These are phyloP conservation scores for Drosophila infuscata DNA, from an alignment of 2,888 invertebrate species.

Conservation along the genomic window DNA sequence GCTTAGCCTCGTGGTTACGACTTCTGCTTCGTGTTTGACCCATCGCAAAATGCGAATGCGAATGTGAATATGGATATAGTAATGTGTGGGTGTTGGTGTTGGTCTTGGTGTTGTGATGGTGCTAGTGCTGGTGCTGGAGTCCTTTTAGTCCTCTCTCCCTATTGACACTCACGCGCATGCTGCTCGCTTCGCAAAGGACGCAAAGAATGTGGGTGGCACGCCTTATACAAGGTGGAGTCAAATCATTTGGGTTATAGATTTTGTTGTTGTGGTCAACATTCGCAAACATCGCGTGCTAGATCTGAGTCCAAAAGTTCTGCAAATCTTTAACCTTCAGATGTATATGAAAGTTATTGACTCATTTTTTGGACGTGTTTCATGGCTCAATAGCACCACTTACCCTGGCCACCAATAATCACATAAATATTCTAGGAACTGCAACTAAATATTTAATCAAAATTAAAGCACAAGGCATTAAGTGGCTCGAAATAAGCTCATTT, in stretches of 20 bases:
- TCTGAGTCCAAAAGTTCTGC: slow-evolving; percentile 23
- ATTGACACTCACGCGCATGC: slow-evolving; percentile 54
- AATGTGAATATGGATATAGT: slow-evolving; percentile 1
- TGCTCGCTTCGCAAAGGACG: slow-evolving; percentile 14
- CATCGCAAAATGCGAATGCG: slow-evolving; percentile 39
- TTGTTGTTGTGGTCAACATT: slow-evolving; percentile 12
- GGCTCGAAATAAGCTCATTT: not conserved
- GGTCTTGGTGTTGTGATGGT: not conserved
- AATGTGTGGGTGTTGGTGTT: slow-evolving; percentile 5
- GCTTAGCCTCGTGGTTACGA: slow-evolving; percentile 37
- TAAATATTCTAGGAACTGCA: not conserved
- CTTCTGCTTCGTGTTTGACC: slow-evolving; percentile 37
- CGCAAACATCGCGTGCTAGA: slow-evolving; percentile 33
- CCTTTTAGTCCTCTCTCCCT: slow-evolving; percentile 30
- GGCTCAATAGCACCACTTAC: not conserved
- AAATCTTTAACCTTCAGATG: slow-evolving; percentile 23
- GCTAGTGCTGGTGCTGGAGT: slow-evolving; percentile 2
- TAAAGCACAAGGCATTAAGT: not conserved
- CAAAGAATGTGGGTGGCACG: slow-evolving; percentile 6
- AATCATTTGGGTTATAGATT: slow-evolving; percentile 10
- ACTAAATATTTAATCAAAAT: not conserved
- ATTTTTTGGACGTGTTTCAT: not conserved
- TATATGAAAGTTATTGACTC: slow-evolving; percentile 18
- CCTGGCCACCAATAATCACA: not conserved
- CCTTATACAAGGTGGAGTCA: slow-evolving; percentile 11